Base-by-base conservation (phyloP, 2,797 vertebrate genomes). In the Phataginus tetradactyla region DNA sequence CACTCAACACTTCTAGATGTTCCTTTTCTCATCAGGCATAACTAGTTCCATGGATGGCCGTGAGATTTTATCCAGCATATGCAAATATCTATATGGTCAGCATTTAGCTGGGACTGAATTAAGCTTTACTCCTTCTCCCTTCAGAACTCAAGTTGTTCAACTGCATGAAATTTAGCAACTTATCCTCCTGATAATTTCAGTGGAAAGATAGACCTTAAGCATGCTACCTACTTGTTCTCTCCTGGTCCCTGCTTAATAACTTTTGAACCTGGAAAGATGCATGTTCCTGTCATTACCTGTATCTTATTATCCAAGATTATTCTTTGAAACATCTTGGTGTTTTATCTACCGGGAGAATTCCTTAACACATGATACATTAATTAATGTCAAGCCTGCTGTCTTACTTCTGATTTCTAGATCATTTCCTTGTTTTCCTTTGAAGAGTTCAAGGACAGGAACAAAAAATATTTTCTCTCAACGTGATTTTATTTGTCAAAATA, bases 361-460 rank as follows among this genome's bases (percentile, higher is more conserved):
- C 49, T 92, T 94, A 97, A 64, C 59, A 74, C 96, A 96, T 93
- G 79, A 51, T 74, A 95, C 96, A 98, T 97, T 98, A 98, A 98
- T 97, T 98, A 84, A 81, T 97, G 90, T 72, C 90, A 93, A 83
- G 32, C 89, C 89, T 91, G 63, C 49, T 21, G 37, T 96, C 93
- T 66, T 94, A 85, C 39, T 96, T 97, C 93, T 96, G 94, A 96
- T 95, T 95, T 97, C 45, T 95, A 68, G 97, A 85, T 92, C 9
- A 23, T 91, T 42, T 95, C 59, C 66, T 90, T 96, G 39, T 89
- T 90, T 90, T 71, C 83, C 94, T 92, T 96, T 68, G 37, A 90
- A 95, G 74, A 96, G 57, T 86, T 91, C n/a, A 93, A 96, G 80
- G 85, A 90, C 32, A 86, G 4, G 51, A 64, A 83, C 32, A 83